Evolutionary conservation across 2,888 invertebrate species (phyloP), one percentile per base, ranked within the genome.

Genomic region (Athrips mouffetella): DNA sequence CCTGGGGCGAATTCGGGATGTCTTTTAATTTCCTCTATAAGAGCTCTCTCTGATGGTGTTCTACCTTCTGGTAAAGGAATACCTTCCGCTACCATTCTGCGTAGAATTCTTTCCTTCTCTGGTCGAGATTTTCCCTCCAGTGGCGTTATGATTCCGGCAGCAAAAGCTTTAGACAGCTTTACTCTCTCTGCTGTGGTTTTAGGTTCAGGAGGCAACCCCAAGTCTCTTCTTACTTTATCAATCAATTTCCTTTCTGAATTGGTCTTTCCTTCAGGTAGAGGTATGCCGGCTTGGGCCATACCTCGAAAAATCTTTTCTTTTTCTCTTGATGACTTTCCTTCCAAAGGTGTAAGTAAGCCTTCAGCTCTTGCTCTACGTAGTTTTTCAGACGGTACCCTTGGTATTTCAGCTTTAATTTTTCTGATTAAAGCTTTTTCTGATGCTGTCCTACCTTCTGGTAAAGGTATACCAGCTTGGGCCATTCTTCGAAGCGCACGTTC

Each of bases 241-340:
- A 65, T 51, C 0, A 74, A 3, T 13, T 60, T 58, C 27, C 58
- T 63, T 33, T 68, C 67, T 2, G 65, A 68, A 6, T 51, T 15
- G 1, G 65, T 63, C 49, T 59, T 67, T 3, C 55, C 61, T 49
- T 63, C 63, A 1, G 69, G 70, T 1, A 70, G 37, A 0, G 69
- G 67, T 1, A 68, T 31, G 2, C 64, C 66, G 2, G 45, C 31
- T 18, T 49, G 49, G 4, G 60, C 65, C 5, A 65, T 45, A 51
- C 21, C 11, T 53, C 53, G 25, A 0, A 67, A 23, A 6, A 62
- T 63, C 45, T 59, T 55, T 53, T 65, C 64, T 53, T 63, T 65
- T 45, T 66, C 49, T 27, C 47, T 48, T 3, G 50, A 13, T n/a
- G 57, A 35, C 53, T 64, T 64, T 8, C 59, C 60, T 52, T 62